Conservation (phyloP, 2,888 invertebrate genomes). For the Ochlodes sylvanus region DNA sequence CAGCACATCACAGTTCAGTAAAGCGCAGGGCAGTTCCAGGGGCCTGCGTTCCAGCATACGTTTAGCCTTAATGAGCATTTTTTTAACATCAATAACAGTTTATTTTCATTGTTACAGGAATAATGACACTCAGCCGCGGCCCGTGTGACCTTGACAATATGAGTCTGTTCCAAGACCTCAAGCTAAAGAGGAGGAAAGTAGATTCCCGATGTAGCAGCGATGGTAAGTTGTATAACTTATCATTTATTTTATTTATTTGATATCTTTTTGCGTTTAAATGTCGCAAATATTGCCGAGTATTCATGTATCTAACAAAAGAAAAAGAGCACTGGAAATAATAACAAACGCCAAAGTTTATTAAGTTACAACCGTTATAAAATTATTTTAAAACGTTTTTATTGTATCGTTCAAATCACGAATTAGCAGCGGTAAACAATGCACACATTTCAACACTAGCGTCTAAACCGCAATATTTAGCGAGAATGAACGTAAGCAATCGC, state of each 20-base stretch:
- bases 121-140: slow-evolving; percentile 99
- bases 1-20: too few species aligned
- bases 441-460: neutral
- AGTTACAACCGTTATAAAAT: neutral
- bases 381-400: neutral
- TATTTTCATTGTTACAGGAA: slow-evolving; percentile 87
- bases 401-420: neutral
- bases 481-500: slow-evolving; percentile 9
- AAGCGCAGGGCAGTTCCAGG: too few species aligned
- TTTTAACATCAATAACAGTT: slow-evolving; percentile 29
- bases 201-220: slow-evolving; percentile 98
- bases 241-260: too few species aligned
- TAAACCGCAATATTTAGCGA: slow-evolving; percentile 11
- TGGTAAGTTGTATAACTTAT: slow-evolving; percentile 90
- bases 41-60: too few species aligned
- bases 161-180: slow-evolving; percentile 99
- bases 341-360: neutral
- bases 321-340: slow-evolving; percentile 43
- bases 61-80: neutral
- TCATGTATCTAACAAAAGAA: slow-evolving; percentile 30
- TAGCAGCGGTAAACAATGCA: neutral
- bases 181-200: slow-evolving; percentile 98
- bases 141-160: slow-evolving; percentile 99
- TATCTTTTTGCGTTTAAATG: too few species aligned
- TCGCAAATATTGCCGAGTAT: too few species aligned